Evolutionary conservation across 2,113 vertebrate species (phyloP).

Genomic region (Lota lota): DNA sequence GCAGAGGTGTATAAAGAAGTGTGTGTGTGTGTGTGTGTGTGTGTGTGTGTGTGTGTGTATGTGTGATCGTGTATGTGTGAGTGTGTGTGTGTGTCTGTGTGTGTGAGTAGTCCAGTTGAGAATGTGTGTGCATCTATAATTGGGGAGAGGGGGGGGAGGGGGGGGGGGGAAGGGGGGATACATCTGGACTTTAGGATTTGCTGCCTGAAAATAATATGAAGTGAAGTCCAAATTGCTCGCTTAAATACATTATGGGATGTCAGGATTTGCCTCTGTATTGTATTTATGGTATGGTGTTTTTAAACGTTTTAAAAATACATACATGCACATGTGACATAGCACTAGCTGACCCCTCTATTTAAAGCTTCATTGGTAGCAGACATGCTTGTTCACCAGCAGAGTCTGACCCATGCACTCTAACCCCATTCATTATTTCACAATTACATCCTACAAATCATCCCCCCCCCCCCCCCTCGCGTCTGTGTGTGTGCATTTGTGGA

Average conservation of each 20-base stretch:
- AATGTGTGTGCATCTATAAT: not conserved
- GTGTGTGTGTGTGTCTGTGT: not conserved
- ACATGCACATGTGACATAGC: not conserved
- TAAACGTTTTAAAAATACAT: constrained; percentile 26
- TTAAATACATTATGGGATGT: constrained; percentile 18
- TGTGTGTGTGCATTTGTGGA: constrained; percentile 1
- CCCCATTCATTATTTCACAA: constrained; percentile 66
- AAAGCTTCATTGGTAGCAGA: constrained; percentile 8
- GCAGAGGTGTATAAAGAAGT: constrained; percentile 10
- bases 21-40: no score
- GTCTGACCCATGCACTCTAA: constrained; percentile 50
- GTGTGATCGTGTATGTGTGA: not conserved
- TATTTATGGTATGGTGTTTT: constrained; percentile 9
- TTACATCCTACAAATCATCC: constrained; percentile 75
- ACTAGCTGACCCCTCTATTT: constrained; percentile 31
- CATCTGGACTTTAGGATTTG: constrained; percentile 24
- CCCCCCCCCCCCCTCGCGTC: constrained; percentile 31
- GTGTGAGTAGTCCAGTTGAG: no score
- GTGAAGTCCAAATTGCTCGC: constrained; percentile 54
- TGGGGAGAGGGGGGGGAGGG: not conserved
- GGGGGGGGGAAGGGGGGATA: constrained; percentile 2
- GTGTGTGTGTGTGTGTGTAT: not conserved
- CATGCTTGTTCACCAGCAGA: constrained; percentile 30
- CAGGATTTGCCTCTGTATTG: not conserved
- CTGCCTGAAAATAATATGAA: constrained; percentile 49